These are phyloP conservation scores for Apaloderma vittatum DNA, from an alignment of 2,113 vertebrate species.

Conservation along the genomic window DNA sequence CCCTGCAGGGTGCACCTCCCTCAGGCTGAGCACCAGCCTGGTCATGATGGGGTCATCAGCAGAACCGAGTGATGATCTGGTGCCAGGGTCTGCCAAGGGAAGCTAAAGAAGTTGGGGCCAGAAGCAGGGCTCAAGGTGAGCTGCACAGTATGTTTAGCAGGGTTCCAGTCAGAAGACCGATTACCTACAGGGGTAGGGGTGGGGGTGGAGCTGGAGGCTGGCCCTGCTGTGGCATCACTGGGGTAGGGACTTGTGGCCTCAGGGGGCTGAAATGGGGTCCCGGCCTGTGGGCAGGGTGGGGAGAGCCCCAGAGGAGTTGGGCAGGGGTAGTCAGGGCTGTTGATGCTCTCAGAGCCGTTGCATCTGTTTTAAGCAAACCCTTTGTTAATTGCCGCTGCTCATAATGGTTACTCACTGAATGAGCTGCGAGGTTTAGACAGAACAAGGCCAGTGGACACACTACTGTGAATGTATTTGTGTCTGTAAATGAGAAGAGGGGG, in stretches of 20 bases:
- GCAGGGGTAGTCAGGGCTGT: background rate
- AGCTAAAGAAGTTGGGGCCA: background rate
- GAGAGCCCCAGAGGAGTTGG: background rate
- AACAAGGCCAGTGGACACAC: background rate
- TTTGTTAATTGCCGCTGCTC: background rate
- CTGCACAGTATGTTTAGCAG: fast-evolving
- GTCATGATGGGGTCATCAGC: background rate
- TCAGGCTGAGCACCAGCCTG: background rate
- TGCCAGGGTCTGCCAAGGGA: background rate
- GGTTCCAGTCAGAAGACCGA: background rate
- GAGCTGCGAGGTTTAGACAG: background rate
- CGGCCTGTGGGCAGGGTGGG: background rate
- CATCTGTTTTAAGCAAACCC: background rate
- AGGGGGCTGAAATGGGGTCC: background rate
- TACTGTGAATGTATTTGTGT: background rate
- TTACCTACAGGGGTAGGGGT: background rate
- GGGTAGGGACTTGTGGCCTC: background rate
- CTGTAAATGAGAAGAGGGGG: background rate
- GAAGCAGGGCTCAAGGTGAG: background rate
- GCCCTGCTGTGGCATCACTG: background rate
- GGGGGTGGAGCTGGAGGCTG: background rate
- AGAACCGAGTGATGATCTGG: background rate
- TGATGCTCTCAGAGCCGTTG: background rate
- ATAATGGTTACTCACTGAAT: background rate
- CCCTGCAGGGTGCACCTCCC: fast-evolving